These are phyloP conservation scores for Bibio marci DNA, from an alignment of 2,888 invertebrate genomes.

Conservation along the genomic window DNA sequence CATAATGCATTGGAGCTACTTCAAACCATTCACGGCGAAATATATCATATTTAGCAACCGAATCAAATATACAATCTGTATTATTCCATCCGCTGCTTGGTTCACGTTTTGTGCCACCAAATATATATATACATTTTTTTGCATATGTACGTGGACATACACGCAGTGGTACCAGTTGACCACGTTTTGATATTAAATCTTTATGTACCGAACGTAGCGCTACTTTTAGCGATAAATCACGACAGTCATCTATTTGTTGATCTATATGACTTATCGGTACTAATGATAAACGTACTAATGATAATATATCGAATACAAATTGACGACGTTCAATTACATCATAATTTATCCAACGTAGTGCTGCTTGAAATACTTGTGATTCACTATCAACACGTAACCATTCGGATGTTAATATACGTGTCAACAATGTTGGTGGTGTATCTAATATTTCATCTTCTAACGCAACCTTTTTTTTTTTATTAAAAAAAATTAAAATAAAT, in stretches of 20 bases:
- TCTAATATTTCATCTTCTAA: slow-evolving; percentile 74
- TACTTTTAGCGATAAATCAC: slow-evolving; percentile 63
- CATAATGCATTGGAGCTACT: slow-evolving; percentile 64
- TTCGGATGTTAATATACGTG: slow-evolving; percentile 68
- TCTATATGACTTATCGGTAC: slow-evolving; percentile 67
- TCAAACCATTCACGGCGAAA: slow-evolving; percentile 56
- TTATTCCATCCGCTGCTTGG: slow-evolving; percentile 55
- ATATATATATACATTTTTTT: slow-evolving; percentile 71
- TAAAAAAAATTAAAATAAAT: not conserved
- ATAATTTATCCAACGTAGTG: slow-evolving; percentile 73
- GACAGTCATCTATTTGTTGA: slow-evolving; percentile 55
- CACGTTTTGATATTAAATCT: slow-evolving; percentile 57
- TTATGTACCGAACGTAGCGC: slow-evolving; percentile 64
- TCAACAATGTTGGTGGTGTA: slow-evolving; percentile 57
- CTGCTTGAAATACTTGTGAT: slow-evolving; percentile 75
- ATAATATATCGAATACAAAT: slow-evolving; percentile 72
- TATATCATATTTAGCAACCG: slow-evolving; percentile 65
- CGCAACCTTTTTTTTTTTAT: slow-evolving; percentile 13
- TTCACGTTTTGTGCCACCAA: slow-evolving; percentile 77
- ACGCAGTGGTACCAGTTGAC: slow-evolving; percentile 56
- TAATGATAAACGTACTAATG: slow-evolving; percentile 64
- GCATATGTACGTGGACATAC: slow-evolving; percentile 70
- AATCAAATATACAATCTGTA: slow-evolving; percentile 66
- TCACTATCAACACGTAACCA: slow-evolving; percentile 75
- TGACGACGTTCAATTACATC: slow-evolving; percentile 60